phyloP scores from a whole-genome alignment of 2,888 invertebrate genomes.

The Cephus runcator region DNA sequence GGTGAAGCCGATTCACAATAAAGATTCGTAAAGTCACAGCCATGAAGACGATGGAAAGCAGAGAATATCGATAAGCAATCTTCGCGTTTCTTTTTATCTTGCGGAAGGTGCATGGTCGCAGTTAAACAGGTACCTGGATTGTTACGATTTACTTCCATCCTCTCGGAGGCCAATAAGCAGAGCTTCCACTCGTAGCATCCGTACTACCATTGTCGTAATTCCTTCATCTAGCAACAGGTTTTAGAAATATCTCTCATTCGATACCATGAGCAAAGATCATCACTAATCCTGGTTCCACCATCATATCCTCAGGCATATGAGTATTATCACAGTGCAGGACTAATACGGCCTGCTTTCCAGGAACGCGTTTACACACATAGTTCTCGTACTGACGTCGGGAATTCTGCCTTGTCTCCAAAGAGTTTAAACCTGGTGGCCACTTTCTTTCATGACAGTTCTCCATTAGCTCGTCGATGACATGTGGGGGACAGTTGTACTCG shows the following conservation, averaged over 20 bases:
- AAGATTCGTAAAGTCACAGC: conserved; percentile 2
- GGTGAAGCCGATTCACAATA: neutral
- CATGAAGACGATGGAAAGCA: neutral
- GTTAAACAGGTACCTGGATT: neutral
- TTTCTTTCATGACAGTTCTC: conserved; percentile 96
- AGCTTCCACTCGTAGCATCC: neutral
- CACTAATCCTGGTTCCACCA: conserved; percentile 94
- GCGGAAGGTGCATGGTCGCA: neutral
- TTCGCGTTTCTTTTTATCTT: conserved; percentile 24
- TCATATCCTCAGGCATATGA: conserved; percentile 96
- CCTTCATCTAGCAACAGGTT: neutral
- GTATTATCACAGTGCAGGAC: conserved; percentile 94
- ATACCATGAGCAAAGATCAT: conserved; percentile 99
- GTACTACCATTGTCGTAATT: neutral
- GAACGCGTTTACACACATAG: conserved; percentile 93
- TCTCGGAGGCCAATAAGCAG: neutral
- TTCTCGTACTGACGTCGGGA: conserved; percentile 94
- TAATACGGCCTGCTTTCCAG: conserved; percentile 95
- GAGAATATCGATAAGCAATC: conserved; percentile 19
- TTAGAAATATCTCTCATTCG: conserved; percentile 68
- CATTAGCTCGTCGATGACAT: conserved; percentile 94
- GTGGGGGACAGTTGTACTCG: conserved; percentile 93
- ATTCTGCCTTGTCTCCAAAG: conserved; percentile 92
- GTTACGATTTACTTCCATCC: neutral
- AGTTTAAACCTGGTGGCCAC: conserved; percentile 94